These are phyloP conservation scores for Pangasius macronema DNA, from an alignment of 2,797 vertebrate species.

Conservation along the genomic window DNA sequence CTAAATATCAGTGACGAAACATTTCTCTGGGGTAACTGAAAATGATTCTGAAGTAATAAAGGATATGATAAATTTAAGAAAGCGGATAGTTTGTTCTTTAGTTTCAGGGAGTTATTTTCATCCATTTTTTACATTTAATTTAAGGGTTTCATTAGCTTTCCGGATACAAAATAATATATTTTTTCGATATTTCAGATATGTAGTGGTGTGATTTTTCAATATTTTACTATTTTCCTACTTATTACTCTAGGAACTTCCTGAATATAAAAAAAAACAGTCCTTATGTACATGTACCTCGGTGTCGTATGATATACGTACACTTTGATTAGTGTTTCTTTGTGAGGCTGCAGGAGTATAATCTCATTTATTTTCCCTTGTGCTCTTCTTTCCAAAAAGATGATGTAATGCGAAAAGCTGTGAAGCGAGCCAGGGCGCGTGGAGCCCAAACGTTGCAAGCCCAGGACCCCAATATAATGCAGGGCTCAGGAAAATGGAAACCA, in stretches of 20 bases:
- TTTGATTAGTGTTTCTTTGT: neutral
- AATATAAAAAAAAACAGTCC: too few species aligned
- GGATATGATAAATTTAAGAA: too few species aligned
- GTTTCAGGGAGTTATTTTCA: neutral
- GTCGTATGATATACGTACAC: neutral
- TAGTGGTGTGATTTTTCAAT: neutral
- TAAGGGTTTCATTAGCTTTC: neutral
- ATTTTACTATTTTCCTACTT: neutral
- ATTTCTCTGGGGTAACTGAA: too few species aligned
- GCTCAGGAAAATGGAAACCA: slow-evolving; percentile 41
- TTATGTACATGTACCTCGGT: neutral
- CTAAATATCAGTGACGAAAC: too few species aligned
- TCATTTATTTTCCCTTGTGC: neutral
- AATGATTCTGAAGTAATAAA: too few species aligned
- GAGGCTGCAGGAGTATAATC: neutral
- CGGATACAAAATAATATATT: neutral
- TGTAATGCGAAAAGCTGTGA: slow-evolving; percentile 58
- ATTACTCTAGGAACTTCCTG: neutral
- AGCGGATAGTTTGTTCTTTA: too few species aligned
- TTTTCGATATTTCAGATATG: neutral
- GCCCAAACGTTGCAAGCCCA: slow-evolving; percentile 59
- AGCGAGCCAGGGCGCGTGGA: slow-evolving; percentile 59
- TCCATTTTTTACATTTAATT: neutral
- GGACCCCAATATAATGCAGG: slow-evolving; percentile 69
- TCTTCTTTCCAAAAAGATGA: slow-evolving; percentile 40